Evolutionary conservation across 2,113 vertebrate species (phyloP).

Genomic region (Lophotis ruficrista): DNA sequence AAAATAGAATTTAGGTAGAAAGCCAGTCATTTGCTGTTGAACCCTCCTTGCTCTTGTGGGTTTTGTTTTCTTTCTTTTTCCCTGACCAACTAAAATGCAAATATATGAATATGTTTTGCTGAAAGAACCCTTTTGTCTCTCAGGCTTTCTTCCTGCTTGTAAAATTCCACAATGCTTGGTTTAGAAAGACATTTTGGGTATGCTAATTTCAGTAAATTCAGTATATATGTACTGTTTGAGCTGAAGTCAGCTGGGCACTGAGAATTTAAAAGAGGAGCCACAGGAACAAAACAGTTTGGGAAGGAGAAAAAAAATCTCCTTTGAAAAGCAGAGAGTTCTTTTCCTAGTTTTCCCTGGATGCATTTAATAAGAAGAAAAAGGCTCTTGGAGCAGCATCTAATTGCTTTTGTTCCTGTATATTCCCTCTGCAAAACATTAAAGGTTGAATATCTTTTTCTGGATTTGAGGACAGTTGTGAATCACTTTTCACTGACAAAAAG

Average conservation of each 20-base stretch:
- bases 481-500: background rate
- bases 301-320: background rate
- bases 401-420: slow-evolving; percentile 35
- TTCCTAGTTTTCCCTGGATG: background rate
- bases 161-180: background rate
- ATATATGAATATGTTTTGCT: background rate
- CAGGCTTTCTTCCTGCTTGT: background rate
- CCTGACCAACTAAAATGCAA: background rate
- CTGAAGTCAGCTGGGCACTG: background rate
- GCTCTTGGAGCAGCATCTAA: slow-evolving; percentile 2
- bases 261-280: background rate
- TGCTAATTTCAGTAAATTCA: background rate
- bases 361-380: slow-evolving; percentile 15
- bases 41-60: background rate
- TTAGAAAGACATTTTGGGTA: background rate
- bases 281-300: background rate
- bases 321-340: background rate
- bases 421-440: background rate
- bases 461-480: slow-evolving; percentile 7
- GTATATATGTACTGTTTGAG: background rate
- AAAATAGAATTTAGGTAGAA: background rate
- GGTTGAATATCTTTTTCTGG: background rate
- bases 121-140: background rate
- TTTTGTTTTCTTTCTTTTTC: slow-evolving; percentile 1
- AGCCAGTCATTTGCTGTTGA: background rate